Conservation (phyloP, 2,888 invertebrate genomes). For the Meganola albula region DNA sequence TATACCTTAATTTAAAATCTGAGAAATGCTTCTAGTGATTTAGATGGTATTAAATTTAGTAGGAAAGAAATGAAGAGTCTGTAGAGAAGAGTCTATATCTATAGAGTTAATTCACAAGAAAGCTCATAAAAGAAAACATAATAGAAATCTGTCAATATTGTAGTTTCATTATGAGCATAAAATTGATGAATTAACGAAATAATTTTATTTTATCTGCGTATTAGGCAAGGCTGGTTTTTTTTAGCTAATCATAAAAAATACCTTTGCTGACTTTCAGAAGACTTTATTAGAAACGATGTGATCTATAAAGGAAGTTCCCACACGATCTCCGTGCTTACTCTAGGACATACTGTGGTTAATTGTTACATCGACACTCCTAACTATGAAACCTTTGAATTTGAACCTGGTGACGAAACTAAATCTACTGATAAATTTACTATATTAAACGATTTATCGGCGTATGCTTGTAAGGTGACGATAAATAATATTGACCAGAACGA, state of each 20-base stretch:
- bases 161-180: too few relatives aligned
- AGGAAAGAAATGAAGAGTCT: too few relatives aligned
- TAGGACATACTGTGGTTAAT: not conserved
- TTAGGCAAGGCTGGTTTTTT: too few relatives aligned
- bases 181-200: too few relatives aligned
- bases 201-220: too few relatives aligned
- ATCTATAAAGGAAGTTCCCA: not conserved
- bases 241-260: constrained; percentile 11
- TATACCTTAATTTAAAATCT: too few relatives aligned
- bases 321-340: not conserved
- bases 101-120: too few relatives aligned
- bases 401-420: not conserved
- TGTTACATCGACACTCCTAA: constrained; percentile 11
- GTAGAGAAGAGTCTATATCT: too few relatives aligned
- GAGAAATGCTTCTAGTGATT: too few relatives aligned
- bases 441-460: accelerated
- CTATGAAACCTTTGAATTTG: not conserved
- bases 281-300: not conserved
- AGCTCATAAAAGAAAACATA: too few relatives aligned
- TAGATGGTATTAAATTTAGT: too few relatives aligned
- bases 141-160: too few relatives aligned
- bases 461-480: constrained; percentile 6
- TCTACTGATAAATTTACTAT: constrained; percentile 9
- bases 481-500: constrained; percentile 7
- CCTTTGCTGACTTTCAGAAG: constrained; percentile 15